Base-by-base conservation (phyloP, 2,888 invertebrate genomes). In the Drosophila peninsularis region DNA sequence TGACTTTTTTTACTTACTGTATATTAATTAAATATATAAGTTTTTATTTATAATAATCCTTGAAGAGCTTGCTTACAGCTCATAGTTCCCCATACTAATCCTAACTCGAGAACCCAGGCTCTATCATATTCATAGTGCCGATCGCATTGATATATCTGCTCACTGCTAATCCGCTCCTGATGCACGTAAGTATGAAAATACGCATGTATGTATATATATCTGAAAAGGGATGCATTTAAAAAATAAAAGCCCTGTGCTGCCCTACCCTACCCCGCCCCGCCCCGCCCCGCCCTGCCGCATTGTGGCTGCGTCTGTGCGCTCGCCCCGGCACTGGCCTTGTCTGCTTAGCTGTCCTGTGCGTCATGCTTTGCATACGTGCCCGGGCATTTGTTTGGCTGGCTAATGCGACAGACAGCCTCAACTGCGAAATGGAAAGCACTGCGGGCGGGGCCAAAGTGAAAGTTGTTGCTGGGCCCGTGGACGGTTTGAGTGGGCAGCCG, bases 301-400 rank as follows among this genome's bases (percentile, higher is more conserved):
- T 41, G 27, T 34, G 44, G 45, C 47, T 61, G 66, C 42, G 17
- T 50, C 41, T 21, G 34, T 36, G 24, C 32, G 10, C 52, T 27
- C 32, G 10, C 52, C 21, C 14, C 41, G 13, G 19, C 24, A 7
- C 32, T 17, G 21, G n/a, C 37, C 24, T 30, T 30, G 30, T 44
- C 66, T 45, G 50, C 3, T 55, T n/a, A 24, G 36, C 65, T 39
- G 45, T 36, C 41, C 47, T 60, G 42, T 47, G 57, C 45, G 64
- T 83, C 69, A 75, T 76, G 74, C 57, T 76, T 78, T 76, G 69
- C 78, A 82, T 82, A 82, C 88, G 87, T 87, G 87, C 76, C 78
- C 72, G 67, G 76, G 88, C 88, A 87, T 87, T 86, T 71, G 69
- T 79, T 78, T 71, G 72, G 36, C 71, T 75, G 71, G 71, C 68